Base-by-base conservation (phyloP, 2,888 invertebrate species). In the Chymomyza caudatula region DNA sequence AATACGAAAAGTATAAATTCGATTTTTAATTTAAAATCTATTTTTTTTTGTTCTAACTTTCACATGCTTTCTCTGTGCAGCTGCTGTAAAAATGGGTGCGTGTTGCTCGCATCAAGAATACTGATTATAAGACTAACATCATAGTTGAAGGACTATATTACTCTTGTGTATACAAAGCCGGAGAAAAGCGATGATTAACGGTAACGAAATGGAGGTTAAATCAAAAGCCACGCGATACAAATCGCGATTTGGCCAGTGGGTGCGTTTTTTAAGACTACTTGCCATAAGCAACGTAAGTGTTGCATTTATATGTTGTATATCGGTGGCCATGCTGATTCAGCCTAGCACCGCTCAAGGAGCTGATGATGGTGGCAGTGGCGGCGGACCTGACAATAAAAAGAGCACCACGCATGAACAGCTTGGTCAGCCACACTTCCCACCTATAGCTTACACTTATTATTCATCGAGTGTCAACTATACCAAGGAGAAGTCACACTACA, bases 351-450 rank as follows among this genome's bases (percentile, higher is more conserved):
- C 19, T 6, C 17, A 15, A 17, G 51, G 15, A 4, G 44, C 44
- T n/a, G 6, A 13, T 3, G 19, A 8, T 4, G 6, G 29, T 2
- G 29, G 11, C 8, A 8, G 11, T 29, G 29, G 1, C 29, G 29
- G 1, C 29, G 11, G 5, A 11, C n/a, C n/a, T n/a, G n/a, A n/a
- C n/a, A 13, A 1, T 37, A 11, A 8, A 11, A 4, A 37, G 29
- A 25, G 76, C 19, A 76, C 71, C 0, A 22, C 23, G 0, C 75
- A 76, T 13, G 75, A 76, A 11, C 60, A 71, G 25, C 42, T 73
- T 64, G 76, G 74, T 5, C 61, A 67, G 17, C 0, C 0, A 0
- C 76, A 76, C 17, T 76, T 69, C 60, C 29, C 51, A 0, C 0
- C 3, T 0, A 4, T 54, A 0, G n/a, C 49, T 0, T 76, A 53